Percentiles rank a stretch among this genome's conserved stretches.
These are phyloP conservation scores for Benitochromis conjunctus DNA, from an alignment of 2,113 vertebrate genomes.

Conservation along the genomic window DNA sequence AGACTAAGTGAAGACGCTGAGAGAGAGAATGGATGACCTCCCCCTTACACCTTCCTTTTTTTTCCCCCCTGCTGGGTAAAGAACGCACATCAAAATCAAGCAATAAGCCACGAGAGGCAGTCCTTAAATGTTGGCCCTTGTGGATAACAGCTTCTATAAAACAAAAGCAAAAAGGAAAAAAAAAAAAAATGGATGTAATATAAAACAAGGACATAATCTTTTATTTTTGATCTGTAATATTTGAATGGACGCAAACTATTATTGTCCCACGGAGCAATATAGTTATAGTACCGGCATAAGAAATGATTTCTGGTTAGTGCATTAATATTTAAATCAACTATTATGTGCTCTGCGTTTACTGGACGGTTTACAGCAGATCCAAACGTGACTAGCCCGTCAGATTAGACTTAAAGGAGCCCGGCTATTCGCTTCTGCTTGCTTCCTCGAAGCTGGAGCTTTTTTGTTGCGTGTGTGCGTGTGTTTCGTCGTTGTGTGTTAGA, in stretches of 20 bases:
- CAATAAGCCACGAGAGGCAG: slow-evolving; percentile 1
- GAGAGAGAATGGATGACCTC: not conserved
- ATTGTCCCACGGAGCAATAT: not conserved
- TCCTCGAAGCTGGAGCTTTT: slow-evolving; percentile 1
- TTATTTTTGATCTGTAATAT: slow-evolving; percentile 33
- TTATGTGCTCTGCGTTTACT: slow-evolving; percentile 40
- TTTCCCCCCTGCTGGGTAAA: not conserved
- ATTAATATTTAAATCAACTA: slow-evolving; percentile 52
- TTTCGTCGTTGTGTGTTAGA: slow-evolving; percentile 30
- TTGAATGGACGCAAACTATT: not conserved
- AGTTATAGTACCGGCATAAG: slow-evolving; percentile 23
- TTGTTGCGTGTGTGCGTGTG: not conserved
- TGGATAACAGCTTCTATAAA: slow-evolving; percentile 23
- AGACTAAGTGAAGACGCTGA: slow-evolving; percentile 15
- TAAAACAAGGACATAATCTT: slow-evolving; percentile 28
- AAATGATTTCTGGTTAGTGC: slow-evolving; percentile 20
- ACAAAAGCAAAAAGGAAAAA: not conserved
- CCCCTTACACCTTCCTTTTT: not conserved
- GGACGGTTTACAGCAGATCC: slow-evolving; percentile 36
- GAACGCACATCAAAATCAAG: slow-evolving; percentile 12
- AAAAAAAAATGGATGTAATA: slow-evolving; percentile 2
- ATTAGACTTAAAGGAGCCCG: not conserved
- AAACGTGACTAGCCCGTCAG: slow-evolving; percentile 39
- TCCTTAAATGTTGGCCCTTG: slow-evolving; percentile 3
- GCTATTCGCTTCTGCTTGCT: not conserved